A percentile compares a stretch with the other conserved stretches of the same genome.
phyloP scores from a whole-genome alignment of 2,888 invertebrate species.

The Hirtodrosophila alboralis region DNA sequence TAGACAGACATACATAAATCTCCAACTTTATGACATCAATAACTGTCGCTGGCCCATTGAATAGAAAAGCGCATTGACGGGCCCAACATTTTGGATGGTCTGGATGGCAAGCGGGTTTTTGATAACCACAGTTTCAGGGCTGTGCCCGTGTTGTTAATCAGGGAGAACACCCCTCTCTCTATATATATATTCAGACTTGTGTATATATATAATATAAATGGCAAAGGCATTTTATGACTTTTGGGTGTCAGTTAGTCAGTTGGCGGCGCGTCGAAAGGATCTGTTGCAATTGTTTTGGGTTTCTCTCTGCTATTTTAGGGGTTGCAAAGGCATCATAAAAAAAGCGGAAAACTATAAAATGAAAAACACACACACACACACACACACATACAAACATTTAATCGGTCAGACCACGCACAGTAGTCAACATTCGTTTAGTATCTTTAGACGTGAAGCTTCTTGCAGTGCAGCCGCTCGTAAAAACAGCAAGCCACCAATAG shows the following conservation, averaged over 20 bases:
- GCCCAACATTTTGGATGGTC: slow-evolving; percentile 50
- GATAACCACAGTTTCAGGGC: slow-evolving; percentile 67
- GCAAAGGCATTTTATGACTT: slow-evolving; percentile 77
- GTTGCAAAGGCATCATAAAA: slow-evolving; percentile 71
- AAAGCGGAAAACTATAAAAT: slow-evolving; percentile 78
- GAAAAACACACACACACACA: slow-evolving; percentile 64
- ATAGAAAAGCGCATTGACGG: slow-evolving; percentile 56
- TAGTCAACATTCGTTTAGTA: slow-evolving; percentile 53
- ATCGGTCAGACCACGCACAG: slow-evolving; percentile 69
- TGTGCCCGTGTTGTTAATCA: slow-evolving; percentile 59
- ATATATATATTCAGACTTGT: slow-evolving; percentile 16
- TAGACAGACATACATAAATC: slow-evolving; percentile 65
- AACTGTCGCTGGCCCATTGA: slow-evolving; percentile 66
- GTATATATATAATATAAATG: slow-evolving; percentile 50
- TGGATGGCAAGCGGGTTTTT: slow-evolving; percentile 29
- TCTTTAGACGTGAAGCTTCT: slow-evolving; percentile 61
- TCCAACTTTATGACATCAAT: slow-evolving; percentile 80
- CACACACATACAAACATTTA: slow-evolving; percentile 39
- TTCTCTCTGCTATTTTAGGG: slow-evolving; percentile 57
- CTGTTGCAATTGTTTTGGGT: slow-evolving; percentile 72
- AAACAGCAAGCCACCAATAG: slow-evolving; percentile 65
- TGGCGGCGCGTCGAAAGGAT: slow-evolving; percentile 58
- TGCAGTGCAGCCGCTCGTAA: slow-evolving; percentile 58
- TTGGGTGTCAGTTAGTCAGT: slow-evolving; percentile 62
- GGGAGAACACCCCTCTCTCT: slow-evolving; percentile 53